Base-by-base conservation (phyloP, 2,797 vertebrate species). In the Hybognathus amarus region DNA sequence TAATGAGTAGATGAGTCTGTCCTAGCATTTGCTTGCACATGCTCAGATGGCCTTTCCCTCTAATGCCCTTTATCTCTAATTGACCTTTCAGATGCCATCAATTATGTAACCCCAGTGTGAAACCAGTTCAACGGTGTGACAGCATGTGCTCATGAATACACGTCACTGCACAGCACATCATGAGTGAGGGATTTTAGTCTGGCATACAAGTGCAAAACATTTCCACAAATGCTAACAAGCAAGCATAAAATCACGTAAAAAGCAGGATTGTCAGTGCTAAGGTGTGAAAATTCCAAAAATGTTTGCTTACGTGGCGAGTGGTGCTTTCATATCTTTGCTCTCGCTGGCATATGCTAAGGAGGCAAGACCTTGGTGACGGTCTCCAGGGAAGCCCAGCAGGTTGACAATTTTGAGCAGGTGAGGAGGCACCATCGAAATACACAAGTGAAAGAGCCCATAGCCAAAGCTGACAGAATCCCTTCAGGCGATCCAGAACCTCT, bases 241-340 rank as follows among this genome's bases (percentile, higher is more conserved):
- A 22, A 52, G 8, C 1, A 0, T 47, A 24, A n/a, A 66, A n/a
- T 22, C 27, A 78, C 22, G 1, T 17, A 11, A 47, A 47, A 33
- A 30, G 6, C 40, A 8, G 52, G 22, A 40, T 2, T 40, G 12
- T 15, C 4, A 68, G 3, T 13, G 18, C 20, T 22, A 22, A 67
- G 36, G 27, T 73, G 45, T 10, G 9, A 38, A 79, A 40, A 36
- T 6, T 38, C 38, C 30, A 5, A 18, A 77, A 30, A 30, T 24
- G 4, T 40, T 11, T 13, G 36, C 98, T 99, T 97, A 99, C 98
- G 97, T 99, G 94, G 98, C 98, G 95, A 99, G 97, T 90, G 98
- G 98, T 90, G 98, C 98, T 96, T 99, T 99, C 98, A 99, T 99
- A 96, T 99, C 98, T 95, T 96, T 97, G 96, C 98, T 99, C 95